Percentiles rank a stretch among this genome's conserved stretches.
These are phyloP conservation scores for Prionailurus viverrinus DNA, from an alignment of 2,113 vertebrate genomes.

Conservation along the genomic window DNA sequence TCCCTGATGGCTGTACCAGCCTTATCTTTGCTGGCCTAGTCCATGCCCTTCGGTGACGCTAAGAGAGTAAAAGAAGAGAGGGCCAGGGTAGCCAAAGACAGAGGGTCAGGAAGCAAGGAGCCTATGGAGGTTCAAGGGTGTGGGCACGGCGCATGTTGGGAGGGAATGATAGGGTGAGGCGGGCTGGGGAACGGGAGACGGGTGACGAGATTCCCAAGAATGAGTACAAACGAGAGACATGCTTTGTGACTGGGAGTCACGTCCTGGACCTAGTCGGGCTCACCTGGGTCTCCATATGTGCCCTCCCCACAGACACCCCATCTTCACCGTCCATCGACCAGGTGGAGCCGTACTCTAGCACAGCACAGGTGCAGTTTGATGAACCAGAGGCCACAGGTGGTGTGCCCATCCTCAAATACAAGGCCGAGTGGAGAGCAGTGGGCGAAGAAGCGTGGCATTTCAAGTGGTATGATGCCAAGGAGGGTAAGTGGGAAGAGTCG, in stretches of 20 bases:
- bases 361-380: constrained; percentile 93
- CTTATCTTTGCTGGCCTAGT: background rate
- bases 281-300: background rate
- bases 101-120: background rate
- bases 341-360: constrained; percentile 96
- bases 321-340: constrained; percentile 93
- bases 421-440: constrained; percentile 91
- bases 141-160: fast-evolving
- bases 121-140: background rate
- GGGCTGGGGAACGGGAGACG: no score
- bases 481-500: constrained; percentile 87
- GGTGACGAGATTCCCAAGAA: background rate
- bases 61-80: background rate
- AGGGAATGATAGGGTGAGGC: background rate
- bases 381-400: constrained; percentile 96
- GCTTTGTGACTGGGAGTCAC: background rate
- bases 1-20: background rate
- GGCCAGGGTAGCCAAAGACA: background rate
- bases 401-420: constrained; percentile 95
- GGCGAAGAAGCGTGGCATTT: constrained; percentile 90
- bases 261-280: background rate
- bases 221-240: background rate
- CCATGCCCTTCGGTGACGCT: background rate
- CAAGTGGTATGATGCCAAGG: constrained; percentile 89
- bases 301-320: constrained; percentile 92